Percentiles rank a stretch among this genome's conserved stretches.
Conservation (phyloP, 2,113 vertebrate species). For the Pterophyllum scalare region DNA sequence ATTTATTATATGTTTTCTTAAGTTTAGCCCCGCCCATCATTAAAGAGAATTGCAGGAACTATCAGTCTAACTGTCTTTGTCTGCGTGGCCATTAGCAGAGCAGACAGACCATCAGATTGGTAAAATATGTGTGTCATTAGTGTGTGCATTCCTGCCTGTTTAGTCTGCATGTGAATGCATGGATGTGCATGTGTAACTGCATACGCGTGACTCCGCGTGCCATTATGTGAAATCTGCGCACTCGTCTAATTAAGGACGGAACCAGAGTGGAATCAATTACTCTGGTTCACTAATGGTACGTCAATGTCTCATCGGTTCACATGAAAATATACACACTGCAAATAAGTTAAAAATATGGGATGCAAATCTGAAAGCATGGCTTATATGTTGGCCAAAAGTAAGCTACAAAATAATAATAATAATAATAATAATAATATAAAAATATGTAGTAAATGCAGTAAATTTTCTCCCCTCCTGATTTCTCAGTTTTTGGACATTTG, state of each 20-base stretch:
- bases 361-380: no score
- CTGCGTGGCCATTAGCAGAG: constrained; percentile 50
- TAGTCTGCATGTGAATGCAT: not conserved
- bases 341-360: not conserved
- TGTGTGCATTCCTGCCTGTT: not conserved
- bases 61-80: constrained; percentile 23
- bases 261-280: not conserved
- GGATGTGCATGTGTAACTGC: not conserved
- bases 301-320: not conserved
- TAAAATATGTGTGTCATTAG: constrained; percentile 4
- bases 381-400: no score
- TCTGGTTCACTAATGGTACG: not conserved
- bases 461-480: no score
- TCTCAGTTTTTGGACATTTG: no score
- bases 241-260: constrained; percentile 10
- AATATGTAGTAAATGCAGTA: no score
- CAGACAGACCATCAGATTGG: constrained; percentile 72
- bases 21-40: constrained; percentile 16
- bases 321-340: not conserved
- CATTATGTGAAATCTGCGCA: constrained; percentile 15
- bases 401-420: no score
- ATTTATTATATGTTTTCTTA: not conserved
- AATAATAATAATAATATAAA: no score
- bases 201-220: not conserved
- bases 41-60: constrained; percentile 28